Conservation (phyloP, 64 coral and sea anemone genomes). For the Actinia equina region DNA sequence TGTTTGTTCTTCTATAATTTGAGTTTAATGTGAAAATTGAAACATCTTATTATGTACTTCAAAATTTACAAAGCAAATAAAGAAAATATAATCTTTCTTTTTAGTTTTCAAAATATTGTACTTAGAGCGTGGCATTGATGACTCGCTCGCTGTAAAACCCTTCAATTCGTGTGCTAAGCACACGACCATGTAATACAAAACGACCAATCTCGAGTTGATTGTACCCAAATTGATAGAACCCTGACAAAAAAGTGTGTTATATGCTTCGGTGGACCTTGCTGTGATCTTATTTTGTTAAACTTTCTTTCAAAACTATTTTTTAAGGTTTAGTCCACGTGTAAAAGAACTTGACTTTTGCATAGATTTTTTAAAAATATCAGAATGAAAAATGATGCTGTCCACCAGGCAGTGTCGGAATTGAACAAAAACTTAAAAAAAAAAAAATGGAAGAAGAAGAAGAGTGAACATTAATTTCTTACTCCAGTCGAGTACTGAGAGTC, state of each 20-base stretch:
- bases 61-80: neutral
- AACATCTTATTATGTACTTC: constrained; percentile 7
- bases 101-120: constrained; percentile 5
- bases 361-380: neutral
- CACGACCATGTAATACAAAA: too few species aligned
- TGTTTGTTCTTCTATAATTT: neutral
- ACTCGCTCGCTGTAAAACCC: neutral
- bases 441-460: too few species aligned
- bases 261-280: too few species aligned
- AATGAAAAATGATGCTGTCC: neutral
- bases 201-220: too few species aligned
- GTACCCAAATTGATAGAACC: too few species aligned
- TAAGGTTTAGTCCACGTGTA: neutral
- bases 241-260: too few species aligned
- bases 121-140: neutral
- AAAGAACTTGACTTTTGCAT: neutral
- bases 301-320: neutral
- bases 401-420: too few species aligned
- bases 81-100: neutral
- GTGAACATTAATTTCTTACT: too few species aligned
- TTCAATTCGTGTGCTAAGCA: neutral
- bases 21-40: constrained; percentile 5
- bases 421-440: too few species aligned
- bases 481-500: too few species aligned
- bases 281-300: neutral